These are phyloP conservation scores for Stenodera caucasica DNA, from an alignment of 2,888 invertebrate genomes.

Conservation along the genomic window DNA sequence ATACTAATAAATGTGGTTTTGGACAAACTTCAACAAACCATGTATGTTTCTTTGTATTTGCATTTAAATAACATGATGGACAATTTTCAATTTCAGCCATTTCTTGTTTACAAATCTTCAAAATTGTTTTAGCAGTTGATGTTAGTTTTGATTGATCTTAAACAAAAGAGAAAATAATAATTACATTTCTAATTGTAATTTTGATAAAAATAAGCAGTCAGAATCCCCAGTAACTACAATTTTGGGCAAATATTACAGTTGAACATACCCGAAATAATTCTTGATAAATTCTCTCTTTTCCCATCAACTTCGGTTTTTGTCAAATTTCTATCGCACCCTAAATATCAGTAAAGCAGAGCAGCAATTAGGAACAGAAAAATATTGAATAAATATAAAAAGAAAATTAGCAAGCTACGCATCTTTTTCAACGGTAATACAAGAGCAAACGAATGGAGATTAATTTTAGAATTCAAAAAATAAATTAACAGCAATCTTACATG, in stretches of 20 bases:
- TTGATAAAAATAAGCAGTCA: too few species aligned
- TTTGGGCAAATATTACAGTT: background rate
- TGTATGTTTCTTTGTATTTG: constrained; percentile 74
- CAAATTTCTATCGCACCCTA: constrained; percentile 11
- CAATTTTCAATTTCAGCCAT: constrained; percentile 92
- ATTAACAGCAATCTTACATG: constrained; percentile 64
- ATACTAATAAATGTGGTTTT: constrained; percentile 86
- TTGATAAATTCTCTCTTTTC: constrained; percentile 12
- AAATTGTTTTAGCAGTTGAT: constrained; percentile 72
- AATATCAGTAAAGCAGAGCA: constrained; percentile 11
- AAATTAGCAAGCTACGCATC: background rate
- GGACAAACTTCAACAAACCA: constrained; percentile 95
- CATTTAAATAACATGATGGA: constrained; percentile 87
- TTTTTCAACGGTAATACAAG: background rate
- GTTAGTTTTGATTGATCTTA: constrained; percentile 79
- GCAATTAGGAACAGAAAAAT: constrained; percentile 10
- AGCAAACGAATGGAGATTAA: background rate
- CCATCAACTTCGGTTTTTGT: constrained; percentile 7
- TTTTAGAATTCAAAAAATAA: background rate
- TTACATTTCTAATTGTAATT: background rate
- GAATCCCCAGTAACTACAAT: too few species aligned
- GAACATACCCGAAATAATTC: constrained; percentile 12
- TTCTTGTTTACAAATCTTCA: constrained; percentile 86
- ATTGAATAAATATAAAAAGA: constrained; percentile 3
- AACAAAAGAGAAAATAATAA: constrained; percentile 35